Evolutionary conservation across 1,140 invertebrate genomes (phyloP).

Genomic region (Drosophila auraria): DNA sequence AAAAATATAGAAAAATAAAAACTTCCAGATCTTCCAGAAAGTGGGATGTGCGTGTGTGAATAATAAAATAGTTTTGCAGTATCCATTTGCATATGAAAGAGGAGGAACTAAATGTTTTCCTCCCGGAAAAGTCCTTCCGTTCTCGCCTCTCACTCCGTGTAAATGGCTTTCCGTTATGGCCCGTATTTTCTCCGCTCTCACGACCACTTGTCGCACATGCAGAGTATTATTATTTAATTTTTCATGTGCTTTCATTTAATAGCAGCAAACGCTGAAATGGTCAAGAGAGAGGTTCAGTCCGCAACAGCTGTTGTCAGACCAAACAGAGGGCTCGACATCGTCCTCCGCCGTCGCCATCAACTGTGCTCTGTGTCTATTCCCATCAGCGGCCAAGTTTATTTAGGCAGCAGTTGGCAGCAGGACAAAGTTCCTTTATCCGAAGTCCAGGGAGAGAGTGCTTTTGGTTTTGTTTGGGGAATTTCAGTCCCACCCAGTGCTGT

Average conservation of each 20-base stretch:
- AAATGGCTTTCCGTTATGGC: conserved; percentile 37
- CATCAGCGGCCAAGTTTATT: conserved; percentile 51
- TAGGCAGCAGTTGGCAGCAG: conserved; percentile 16
- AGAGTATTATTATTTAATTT: conserved; percentile 44
- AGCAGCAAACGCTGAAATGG: conserved; percentile 2
- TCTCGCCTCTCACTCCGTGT: neutral
- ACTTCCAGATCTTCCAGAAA: neutral
- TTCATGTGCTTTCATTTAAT: conserved; percentile 50
- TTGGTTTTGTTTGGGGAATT: conserved; percentile 44
- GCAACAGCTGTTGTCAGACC: conserved; percentile 39
- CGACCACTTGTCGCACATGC: conserved; percentile 32
- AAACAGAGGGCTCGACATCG: neutral
- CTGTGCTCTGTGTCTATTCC: conserved; percentile 19
- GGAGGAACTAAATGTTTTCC: conserved; percentile 41
- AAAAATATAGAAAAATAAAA: too few species aligned
- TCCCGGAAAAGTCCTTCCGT: neutral
- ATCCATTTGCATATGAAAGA: conserved; percentile 60
- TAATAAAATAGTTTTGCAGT: conserved; percentile 53
- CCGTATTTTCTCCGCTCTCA: neutral
- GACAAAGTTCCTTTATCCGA: conserved; percentile 36
- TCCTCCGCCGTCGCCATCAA: neutral
- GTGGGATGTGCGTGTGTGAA: conserved; percentile 37
- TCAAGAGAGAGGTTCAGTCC: neutral
- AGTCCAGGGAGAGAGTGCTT: conserved; percentile 28
- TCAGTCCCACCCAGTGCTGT: conserved; percentile 2